Percentiles rank a stretch among this genome's conserved stretches.
Conservation (phyloP, 37 sponge, comb jelly and placozoan species). For the Chondrosia reniformis region DNA sequence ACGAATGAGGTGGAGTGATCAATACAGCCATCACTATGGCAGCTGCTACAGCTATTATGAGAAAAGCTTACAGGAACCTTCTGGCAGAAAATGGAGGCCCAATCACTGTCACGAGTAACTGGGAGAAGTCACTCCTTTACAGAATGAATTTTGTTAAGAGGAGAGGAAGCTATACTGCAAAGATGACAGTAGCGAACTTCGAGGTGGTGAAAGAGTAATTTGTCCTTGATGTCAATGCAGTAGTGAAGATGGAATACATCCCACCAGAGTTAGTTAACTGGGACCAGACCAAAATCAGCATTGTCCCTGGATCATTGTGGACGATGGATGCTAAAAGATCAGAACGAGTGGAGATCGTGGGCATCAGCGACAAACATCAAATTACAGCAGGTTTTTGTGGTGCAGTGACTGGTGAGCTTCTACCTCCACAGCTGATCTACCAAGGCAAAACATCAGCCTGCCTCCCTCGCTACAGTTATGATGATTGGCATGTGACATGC, state of each 20-base stretch:
- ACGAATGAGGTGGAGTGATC: background rate
- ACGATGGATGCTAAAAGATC: slow-evolving; percentile 50
- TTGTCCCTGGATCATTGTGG: slow-evolving; percentile 46
- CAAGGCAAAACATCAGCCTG: slow-evolving; percentile 35
- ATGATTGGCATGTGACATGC: slow-evolving; percentile 51
- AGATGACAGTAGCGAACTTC: slow-evolving; percentile 38
- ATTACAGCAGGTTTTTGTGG: slow-evolving; percentile 55
- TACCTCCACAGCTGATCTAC: slow-evolving; percentile 57
- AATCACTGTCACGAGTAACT: slow-evolving; percentile 35
- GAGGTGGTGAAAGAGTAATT: slow-evolving; percentile 33
- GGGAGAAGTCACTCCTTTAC: slow-evolving; percentile 39
- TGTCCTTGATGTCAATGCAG: slow-evolving; percentile 29
- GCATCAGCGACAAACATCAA: slow-evolving; percentile 48
- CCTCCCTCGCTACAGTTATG: slow-evolving; percentile 32
- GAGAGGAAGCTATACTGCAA: slow-evolving; percentile 44
- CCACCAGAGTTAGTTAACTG: slow-evolving; percentile 52
- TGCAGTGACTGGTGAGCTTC: slow-evolving; percentile 41
- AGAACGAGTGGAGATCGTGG: slow-evolving; percentile 49
- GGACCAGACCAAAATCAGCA: slow-evolving; percentile 60
- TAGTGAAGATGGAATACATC: slow-evolving; percentile 63
- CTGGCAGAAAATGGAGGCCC: slow-evolving; percentile 13
- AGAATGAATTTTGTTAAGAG: slow-evolving; percentile 61
- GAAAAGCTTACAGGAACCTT: slow-evolving; percentile 23
- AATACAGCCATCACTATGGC: slow-evolving; percentile 22
- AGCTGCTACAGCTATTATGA: slow-evolving; percentile 5